Evolutionary conservation across 1,140 invertebrate species (phyloP).

Genomic region (Wiebesia pumilae): DNA sequence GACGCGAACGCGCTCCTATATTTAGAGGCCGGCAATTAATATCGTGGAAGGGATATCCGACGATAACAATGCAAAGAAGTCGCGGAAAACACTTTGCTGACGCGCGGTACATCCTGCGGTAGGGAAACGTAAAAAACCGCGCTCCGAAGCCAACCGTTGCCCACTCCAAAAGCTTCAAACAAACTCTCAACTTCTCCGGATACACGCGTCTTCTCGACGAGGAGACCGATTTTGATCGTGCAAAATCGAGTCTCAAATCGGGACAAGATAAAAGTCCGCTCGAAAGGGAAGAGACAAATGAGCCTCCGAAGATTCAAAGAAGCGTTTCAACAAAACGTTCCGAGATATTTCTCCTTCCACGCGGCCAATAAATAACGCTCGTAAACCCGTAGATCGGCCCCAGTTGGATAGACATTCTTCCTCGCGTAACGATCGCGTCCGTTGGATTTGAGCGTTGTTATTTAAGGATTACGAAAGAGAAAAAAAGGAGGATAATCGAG

Average conservation of each 20-base stretch:
- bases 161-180: too few species aligned
- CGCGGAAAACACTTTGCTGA: too few species aligned
- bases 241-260: background rate
- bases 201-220: too few species aligned
- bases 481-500: slow-evolving; percentile 34
- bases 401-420: slow-evolving; percentile 25
- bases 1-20: background rate
- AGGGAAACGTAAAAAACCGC: too few species aligned
- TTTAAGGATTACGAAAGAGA: slow-evolving; percentile 33
- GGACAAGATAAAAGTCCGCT: background rate
- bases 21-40: background rate
- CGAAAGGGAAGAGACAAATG: background rate
- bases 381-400: slow-evolving; percentile 18
- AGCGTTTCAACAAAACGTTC: slow-evolving; percentile 10
- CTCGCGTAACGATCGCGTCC: slow-evolving; percentile 23
- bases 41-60: background rate
- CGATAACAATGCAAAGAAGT: background rate
- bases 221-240: background rate
- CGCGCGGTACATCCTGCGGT: too few species aligned
- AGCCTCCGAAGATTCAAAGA: slow-evolving; percentile 9
- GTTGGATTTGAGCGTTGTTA: slow-evolving; percentile 23
- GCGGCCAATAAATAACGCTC: slow-evolving; percentile 31
- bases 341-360: slow-evolving; percentile 22
- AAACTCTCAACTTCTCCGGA: too few species aligned
- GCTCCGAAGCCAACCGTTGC: too few species aligned